These are phyloP conservation scores for Aegithalos caudatus DNA, from an alignment of 2,113 vertebrate species.

Conservation along the genomic window DNA sequence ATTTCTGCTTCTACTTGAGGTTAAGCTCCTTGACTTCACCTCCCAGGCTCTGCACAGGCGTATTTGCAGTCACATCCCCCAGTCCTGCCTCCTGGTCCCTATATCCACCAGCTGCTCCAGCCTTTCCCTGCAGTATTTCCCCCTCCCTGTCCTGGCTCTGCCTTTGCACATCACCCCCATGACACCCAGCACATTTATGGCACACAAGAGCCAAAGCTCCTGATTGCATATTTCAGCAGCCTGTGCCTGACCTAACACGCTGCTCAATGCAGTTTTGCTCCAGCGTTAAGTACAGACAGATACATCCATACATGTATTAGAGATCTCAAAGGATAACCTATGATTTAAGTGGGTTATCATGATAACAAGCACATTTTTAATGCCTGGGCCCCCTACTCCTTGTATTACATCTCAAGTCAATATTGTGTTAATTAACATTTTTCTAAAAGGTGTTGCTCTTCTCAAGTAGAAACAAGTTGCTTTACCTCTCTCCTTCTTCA, in stretches of 20 bases:
- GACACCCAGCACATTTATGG: neutral
- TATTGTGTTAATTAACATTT: constrained; percentile 21
- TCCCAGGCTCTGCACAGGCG: neutral
- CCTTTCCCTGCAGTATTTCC: neutral
- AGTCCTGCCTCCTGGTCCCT: neutral
- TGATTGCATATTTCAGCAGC: neutral
- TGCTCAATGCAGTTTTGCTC: neutral
- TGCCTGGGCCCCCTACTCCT: neutral
- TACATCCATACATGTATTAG: neutral
- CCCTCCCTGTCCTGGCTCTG: neutral
- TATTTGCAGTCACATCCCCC: neutral
- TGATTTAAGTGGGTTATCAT: neutral
- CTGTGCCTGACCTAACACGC: neutral
- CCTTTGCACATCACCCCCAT: fast-evolving
- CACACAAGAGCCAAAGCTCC: neutral
- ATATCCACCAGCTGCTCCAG: fast-evolving
- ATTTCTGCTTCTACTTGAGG: neutral
- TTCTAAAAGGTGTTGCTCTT: neutral
- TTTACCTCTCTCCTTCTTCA: neutral
- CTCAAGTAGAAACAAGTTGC: constrained; percentile 18
- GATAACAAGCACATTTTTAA: neutral
- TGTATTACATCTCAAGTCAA: neutral
- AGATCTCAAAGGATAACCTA: neutral
- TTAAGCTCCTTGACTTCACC: neutral
- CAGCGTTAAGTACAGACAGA: neutral